phyloP scores from a whole-genome alignment of 2,113 vertebrate genomes.

The Oncorhynchus kisutch region DNA sequence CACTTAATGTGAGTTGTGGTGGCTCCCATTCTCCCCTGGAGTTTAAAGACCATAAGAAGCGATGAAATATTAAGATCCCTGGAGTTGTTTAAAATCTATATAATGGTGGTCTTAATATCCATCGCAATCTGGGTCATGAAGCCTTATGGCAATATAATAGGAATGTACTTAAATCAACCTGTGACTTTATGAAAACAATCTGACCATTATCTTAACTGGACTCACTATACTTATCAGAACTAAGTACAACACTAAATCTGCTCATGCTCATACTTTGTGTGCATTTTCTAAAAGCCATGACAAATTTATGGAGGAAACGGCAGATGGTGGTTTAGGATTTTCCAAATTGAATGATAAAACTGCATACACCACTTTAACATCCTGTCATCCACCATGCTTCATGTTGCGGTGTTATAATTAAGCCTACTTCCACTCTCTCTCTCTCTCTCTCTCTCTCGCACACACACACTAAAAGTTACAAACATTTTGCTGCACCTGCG shows the following conservation, averaged over 20 bases:
- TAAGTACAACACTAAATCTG: background rate
- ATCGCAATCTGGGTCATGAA: constrained; percentile 45
- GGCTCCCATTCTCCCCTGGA: constrained; percentile 14
- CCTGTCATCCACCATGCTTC: background rate
- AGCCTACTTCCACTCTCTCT: too few relatives aligned
- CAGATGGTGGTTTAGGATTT: constrained; percentile 10
- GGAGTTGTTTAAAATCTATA: constrained; percentile 36
- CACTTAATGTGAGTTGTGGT: constrained; percentile 36
- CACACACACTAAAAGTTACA: too few relatives aligned
- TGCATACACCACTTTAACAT: constrained; percentile 13
- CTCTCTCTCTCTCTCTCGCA: background rate
- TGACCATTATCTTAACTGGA: background rate
- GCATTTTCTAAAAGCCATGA: constrained; percentile 16
- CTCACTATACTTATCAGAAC: background rate
- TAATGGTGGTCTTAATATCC: constrained; percentile 28
- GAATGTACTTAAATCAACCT: background rate
- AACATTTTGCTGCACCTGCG: too few relatives aligned
- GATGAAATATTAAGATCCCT: constrained; percentile 55
- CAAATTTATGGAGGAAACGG: constrained; percentile 10
- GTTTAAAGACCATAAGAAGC: constrained; percentile 40
- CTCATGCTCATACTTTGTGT: constrained; percentile 3
- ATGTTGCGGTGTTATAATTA: too few relatives aligned
- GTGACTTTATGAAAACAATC: constrained; percentile 8
- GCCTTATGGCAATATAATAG: background rate
- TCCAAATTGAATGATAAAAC: constrained; percentile 38